Conservation (phyloP, 2,888 invertebrate genomes). For the Nomada goodeniana region DNA sequence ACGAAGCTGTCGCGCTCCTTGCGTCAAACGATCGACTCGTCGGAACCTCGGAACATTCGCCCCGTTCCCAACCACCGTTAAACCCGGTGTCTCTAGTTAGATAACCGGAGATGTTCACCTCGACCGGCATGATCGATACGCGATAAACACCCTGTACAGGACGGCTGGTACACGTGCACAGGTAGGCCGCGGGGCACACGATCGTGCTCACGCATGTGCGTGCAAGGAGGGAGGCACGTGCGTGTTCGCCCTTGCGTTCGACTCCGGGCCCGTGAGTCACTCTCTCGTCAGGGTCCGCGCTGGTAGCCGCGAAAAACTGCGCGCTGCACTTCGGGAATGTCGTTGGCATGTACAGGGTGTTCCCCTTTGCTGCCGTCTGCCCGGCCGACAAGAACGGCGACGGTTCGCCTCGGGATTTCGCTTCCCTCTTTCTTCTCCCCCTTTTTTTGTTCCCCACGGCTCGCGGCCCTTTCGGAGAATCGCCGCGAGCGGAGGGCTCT, state of each 20-base stretch:
- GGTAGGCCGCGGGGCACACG: constrained; percentile 36
- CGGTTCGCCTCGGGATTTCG: constrained; percentile 64
- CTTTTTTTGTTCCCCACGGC: constrained; percentile 33
- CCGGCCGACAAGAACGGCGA: constrained; percentile 75
- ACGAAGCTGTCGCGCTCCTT: no score
- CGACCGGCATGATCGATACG: constrained; percentile 14
- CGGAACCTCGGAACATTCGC: no score
- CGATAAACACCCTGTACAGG: constrained; percentile 52
- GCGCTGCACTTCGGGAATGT: constrained; percentile 81
- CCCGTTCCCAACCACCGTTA: background rate
- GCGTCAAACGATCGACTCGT: no score
- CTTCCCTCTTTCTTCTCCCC: constrained; percentile 63
- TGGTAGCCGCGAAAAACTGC: constrained; percentile 80
- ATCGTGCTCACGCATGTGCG: constrained; percentile 36
- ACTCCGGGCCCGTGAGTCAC: constrained; percentile 76
- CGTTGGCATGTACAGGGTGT: constrained; percentile 81
- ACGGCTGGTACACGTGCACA: constrained; percentile 35
- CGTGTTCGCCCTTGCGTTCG: constrained; percentile 71
- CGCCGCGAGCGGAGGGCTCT: constrained; percentile 23
- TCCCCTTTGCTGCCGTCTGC: constrained; percentile 73
- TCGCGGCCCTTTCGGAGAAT: constrained; percentile 53
- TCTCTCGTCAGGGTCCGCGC: constrained; percentile 71
- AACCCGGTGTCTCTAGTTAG: background rate
- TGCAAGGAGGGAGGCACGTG: constrained; percentile 52
- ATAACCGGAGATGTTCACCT: background rate